phyloP scores from a whole-genome alignment of 2,113 vertebrate genomes.

The Actenoides hombroni region DNA sequence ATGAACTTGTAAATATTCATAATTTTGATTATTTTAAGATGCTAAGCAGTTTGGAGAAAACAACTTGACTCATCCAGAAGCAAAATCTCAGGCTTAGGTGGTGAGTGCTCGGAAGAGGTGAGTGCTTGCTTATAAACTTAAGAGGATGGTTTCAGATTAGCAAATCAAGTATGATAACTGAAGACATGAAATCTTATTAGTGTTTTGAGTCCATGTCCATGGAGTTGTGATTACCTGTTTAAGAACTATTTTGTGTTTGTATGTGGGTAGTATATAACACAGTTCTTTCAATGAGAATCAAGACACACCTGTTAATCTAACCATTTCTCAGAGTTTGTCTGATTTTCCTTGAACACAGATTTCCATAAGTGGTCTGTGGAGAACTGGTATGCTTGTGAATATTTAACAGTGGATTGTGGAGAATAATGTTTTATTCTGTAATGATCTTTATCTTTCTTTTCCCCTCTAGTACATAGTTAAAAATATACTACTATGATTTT shows the following conservation, averaged over 20 bases:
- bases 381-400: neutral
- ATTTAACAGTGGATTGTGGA: neutral
- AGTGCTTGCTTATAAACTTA: neutral
- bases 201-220: neutral
- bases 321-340: neutral
- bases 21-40: neutral
- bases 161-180: neutral
- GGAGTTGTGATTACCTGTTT: neutral
- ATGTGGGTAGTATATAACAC: rapidly evolving
- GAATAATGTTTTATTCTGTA: neutral
- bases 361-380: neutral
- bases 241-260: neutral
- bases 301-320: neutral
- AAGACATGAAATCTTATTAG: neutral
- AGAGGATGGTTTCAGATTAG: neutral
- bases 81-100: neutral
- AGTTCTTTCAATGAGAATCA: neutral
- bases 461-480: neutral
- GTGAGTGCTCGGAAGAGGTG: neutral
- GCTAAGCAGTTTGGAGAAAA: neutral
- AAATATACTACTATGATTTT: neutral
- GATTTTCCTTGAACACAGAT: neutral
- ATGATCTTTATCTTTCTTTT: neutral
- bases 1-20: neutral
- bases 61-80: neutral